Percentiles rank a stretch among this genome's conserved stretches.
Evolutionary conservation across 2,113 vertebrate genomes (phyloP).

Genomic region (Oplegnathus fasciatus): DNA sequence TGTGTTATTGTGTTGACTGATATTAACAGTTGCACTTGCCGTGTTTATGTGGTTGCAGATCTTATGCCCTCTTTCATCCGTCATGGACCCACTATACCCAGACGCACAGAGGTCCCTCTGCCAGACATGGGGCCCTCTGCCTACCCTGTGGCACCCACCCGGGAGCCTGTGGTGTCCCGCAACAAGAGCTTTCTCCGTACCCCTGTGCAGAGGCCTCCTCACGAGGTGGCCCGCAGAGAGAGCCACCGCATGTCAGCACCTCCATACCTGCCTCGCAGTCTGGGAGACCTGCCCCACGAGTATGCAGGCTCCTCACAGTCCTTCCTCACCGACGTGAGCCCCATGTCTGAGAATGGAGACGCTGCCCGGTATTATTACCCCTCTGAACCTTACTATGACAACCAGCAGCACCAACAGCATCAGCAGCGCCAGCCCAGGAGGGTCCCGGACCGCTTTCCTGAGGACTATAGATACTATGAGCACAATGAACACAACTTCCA

Average conservation of each 20-base stretch:
- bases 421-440: slow-evolving; percentile 76
- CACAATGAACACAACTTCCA: slow-evolving; percentile 91
- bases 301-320: slow-evolving; percentile 92
- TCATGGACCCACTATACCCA: slow-evolving; percentile 97
- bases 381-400: slow-evolving; percentile 89
- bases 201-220: slow-evolving; percentile 88
- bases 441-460: slow-evolving; percentile 87
- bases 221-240: slow-evolving; percentile 91
- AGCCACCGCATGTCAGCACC: slow-evolving; percentile 95
- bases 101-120: slow-evolving; percentile 91
- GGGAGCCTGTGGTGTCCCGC: slow-evolving; percentile 87
- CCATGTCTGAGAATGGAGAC: slow-evolving; percentile 92
- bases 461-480: slow-evolving; percentile 95
- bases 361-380: slow-evolving; percentile 88
- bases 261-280: slow-evolving; percentile 89
- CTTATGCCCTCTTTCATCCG: slow-evolving; percentile 99
- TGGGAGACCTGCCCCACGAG: slow-evolving; percentile 92
- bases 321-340: slow-evolving; percentile 88
- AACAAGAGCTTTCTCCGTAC: slow-evolving; percentile 93
- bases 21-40: background rate
- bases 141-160: slow-evolving; percentile 81
- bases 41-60: slow-evolving; percentile 82
- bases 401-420: slow-evolving; percentile 76
- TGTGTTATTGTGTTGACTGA: background rate
- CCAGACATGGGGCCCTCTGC: slow-evolving; percentile 85